These are phyloP conservation scores for Gallinago stenura DNA, from an alignment of 2,797 vertebrate genomes.

Conservation along the genomic window DNA sequence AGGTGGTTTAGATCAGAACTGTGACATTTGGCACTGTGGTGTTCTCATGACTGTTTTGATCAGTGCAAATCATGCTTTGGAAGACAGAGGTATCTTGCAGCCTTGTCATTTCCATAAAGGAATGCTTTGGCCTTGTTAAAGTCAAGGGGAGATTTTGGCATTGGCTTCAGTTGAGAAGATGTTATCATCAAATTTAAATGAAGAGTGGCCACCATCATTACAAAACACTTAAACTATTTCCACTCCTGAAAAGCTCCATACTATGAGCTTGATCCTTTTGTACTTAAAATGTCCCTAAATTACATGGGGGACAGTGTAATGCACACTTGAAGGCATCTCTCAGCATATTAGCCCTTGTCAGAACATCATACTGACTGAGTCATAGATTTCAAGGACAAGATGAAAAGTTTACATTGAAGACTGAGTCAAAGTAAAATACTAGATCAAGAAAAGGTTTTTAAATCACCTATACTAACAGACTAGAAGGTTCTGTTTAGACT, in stretches of 20 bases:
- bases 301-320: not conserved
- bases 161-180: not conserved
- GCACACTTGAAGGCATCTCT: not conserved
- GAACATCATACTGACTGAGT: rapidly evolving
- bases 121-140: not conserved
- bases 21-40: not conserved
- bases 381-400: not conserved
- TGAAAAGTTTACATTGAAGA: not conserved
- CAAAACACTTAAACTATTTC: not conserved
- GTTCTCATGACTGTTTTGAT: not conserved
- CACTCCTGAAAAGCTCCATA: not conserved
- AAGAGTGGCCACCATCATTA: not conserved
- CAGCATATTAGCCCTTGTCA: not conserved
- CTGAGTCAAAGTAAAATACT: not conserved
- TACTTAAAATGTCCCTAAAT: not conserved
- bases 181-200: not conserved
- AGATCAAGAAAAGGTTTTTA: not conserved
- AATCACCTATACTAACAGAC: not conserved
- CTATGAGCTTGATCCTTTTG: not conserved
- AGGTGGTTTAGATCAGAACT: not conserved
- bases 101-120: not conserved
- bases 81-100: not conserved
- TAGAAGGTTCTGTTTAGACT: not conserved
- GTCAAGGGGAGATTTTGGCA: not conserved
- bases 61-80: not conserved